Evolutionary conservation across 2,113 vertebrate species (phyloP).

Genomic region (Hucho hucho): DNA sequence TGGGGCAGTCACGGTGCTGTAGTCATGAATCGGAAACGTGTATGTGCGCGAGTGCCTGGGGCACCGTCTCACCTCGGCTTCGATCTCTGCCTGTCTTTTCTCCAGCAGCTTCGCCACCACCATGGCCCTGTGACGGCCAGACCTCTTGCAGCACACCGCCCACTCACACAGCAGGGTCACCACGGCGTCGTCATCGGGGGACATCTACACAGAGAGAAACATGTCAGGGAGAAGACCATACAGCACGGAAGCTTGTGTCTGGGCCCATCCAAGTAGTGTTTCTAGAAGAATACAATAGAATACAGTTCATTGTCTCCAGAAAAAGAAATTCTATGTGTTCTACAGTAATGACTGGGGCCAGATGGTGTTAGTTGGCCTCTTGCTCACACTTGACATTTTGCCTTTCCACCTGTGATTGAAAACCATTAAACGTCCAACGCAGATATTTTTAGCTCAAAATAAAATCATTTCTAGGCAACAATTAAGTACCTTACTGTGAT

Average conservation of each 20-base stretch:
- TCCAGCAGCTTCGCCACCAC: constrained; percentile 97
- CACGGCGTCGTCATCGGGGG: constrained; percentile 93
- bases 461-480: too few species aligned
- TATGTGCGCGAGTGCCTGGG: background rate
- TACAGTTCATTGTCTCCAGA: too few species aligned
- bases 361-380: background rate
- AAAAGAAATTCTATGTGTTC: too few species aligned
- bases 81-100: constrained; percentile 97
- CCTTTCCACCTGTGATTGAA: background rate
- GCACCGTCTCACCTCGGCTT: constrained; percentile 84
- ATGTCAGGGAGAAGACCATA: too few species aligned
- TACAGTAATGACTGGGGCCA: too few species aligned
- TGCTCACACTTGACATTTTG: background rate
- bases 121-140: constrained; percentile 94
- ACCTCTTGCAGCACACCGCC: constrained; percentile 97
- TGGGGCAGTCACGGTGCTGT: background rate
- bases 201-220: constrained; percentile 78
- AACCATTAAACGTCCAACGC: too few species aligned
- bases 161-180: constrained; percentile 96
- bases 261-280: too few species aligned
- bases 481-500: too few species aligned
- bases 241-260: too few species aligned
- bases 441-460: too few species aligned
- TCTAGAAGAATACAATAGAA: too few species aligned
- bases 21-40: background rate